These are phyloP conservation scores for Rotaria magnacalcarata DNA, from an alignment of 2,888 invertebrate species.

Conservation along the genomic window DNA sequence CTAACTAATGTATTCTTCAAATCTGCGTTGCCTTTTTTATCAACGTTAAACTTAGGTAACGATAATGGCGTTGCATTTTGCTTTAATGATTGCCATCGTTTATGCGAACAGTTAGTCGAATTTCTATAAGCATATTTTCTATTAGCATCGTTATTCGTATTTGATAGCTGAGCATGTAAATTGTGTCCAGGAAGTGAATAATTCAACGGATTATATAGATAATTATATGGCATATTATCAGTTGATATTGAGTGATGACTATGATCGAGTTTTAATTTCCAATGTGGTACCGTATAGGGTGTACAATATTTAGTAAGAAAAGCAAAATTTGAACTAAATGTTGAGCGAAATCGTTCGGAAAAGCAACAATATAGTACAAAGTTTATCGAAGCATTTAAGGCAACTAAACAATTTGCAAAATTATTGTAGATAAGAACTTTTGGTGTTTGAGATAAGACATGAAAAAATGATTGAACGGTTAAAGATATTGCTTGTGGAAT, in stretches of 20 bases:
- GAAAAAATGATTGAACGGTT: slow-evolving; percentile 47
- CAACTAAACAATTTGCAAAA: slow-evolving; percentile 69
- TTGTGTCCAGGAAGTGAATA: background rate
- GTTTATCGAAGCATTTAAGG: slow-evolving; percentile 72
- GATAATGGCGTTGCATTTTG: background rate
- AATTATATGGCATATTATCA: background rate
- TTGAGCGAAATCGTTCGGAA: slow-evolving; percentile 70
- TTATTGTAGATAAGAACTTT: slow-evolving; percentile 64
- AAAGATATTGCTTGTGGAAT: slow-evolving; percentile 66
- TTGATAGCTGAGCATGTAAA: background rate
- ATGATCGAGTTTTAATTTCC: background rate
- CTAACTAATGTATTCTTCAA: background rate
- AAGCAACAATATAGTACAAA: slow-evolving; percentile 74
- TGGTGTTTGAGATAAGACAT: slow-evolving; percentile 20
- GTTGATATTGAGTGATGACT: background rate
- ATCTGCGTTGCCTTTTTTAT: background rate
- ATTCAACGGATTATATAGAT: background rate
- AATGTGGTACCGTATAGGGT: slow-evolving; percentile 47
- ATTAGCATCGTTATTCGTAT: background rate
- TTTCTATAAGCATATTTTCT: background rate
- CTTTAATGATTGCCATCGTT: background rate
- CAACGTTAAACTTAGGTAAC: background rate
- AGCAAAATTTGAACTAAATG: slow-evolving; percentile 53
- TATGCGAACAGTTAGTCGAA: background rate
- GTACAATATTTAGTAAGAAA: slow-evolving; percentile 45